Base-by-base conservation (phyloP, 2,113 vertebrate species). In the Butorides virescens region DNA sequence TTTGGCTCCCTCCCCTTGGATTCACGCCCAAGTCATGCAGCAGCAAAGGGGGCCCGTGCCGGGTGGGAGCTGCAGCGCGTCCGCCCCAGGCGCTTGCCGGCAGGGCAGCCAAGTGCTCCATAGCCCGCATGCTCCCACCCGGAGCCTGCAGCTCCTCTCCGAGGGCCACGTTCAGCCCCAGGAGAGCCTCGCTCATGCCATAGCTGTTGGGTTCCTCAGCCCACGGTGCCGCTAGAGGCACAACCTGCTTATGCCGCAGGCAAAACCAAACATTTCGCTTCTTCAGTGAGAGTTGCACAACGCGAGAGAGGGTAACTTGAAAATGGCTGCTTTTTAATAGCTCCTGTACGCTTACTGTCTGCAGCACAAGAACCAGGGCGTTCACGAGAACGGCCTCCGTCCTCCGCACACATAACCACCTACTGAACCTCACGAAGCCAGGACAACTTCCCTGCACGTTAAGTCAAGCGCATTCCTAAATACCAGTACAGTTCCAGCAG, bases 1-100 rank as follows among this genome's bases (percentile, higher is more conserved):
- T 61, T 42, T 74, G 49, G 20, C 21, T 7, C 39, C 18, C 11
- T 25, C 12, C 59, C 58, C 44, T 14, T 0, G 1, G 56, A 21
- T 8, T 21, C 16, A 10, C 0, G 11, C 17, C 11, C 19, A 27
- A 36, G 9, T 13, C 0, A 2, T 23, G 3, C 22, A 18, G 74
- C 56, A 17, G 67, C 4, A 5, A 53, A 67, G 7, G 26, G 25
- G 25, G 13, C 16, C 4, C 1, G 20, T 12, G 29, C 20, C n/a
- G 1, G 10, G 11, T 3, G 9, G 53, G 44, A 27, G 67, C 34
- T 13, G 66, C 61, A 56, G n/a, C 21, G 6, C 29, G 20, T 9
- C 30, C 7, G 3, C 2, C 16, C 42, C 14, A 58, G 53, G 46
- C 36, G 25, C 32, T 4, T 0, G 36, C 30, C 5, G 47, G 62